Evolutionary conservation across 2,888 invertebrate genomes (phyloP).

Genomic region (Conchocele bisecta): DNA sequence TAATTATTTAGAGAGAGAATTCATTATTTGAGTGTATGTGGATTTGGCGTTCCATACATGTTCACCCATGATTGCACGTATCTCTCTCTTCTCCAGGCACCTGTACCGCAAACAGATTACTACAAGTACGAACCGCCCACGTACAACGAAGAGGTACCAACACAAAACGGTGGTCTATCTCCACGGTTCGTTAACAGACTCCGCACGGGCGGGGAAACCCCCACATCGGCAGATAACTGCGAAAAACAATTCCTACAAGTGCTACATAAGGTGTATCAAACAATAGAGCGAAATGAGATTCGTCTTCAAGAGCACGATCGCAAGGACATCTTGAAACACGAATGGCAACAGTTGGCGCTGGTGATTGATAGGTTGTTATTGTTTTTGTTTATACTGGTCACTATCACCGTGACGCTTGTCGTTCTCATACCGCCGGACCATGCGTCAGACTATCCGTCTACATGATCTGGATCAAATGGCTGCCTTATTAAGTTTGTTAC

Average conservation of each 20-base stretch:
- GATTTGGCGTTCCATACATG: no score
- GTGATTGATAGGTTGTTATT: slow-evolving; percentile 88
- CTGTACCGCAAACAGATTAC: slow-evolving; percentile 61
- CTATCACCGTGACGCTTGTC: slow-evolving; percentile 62
- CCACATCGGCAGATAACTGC: slow-evolving; percentile 78
- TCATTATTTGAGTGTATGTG: no score
- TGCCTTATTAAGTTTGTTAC: no score
- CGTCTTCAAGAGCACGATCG: slow-evolving; percentile 91
- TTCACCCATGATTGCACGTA: background rate
- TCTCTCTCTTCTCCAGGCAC: slow-evolving; percentile 52
- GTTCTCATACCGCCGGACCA: slow-evolving; percentile 57
- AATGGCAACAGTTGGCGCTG: slow-evolving; percentile 89
- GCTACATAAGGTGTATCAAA: slow-evolving; percentile 88
- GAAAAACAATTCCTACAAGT: slow-evolving; percentile 88
- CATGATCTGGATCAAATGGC: no score
- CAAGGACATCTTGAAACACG: slow-evolving; percentile 90
- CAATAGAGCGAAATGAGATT: slow-evolving; percentile 90
- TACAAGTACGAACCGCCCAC: slow-evolving; percentile 59
- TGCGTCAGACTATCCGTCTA: no score
- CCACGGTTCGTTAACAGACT: slow-evolving; percentile 66
- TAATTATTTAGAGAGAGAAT: no score
- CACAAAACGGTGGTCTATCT: slow-evolving; percentile 74
- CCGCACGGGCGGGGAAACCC: slow-evolving; percentile 46
- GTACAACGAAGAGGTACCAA: slow-evolving; percentile 52
- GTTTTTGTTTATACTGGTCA: slow-evolving; percentile 82